These are phyloP conservation scores for Lycocerus yunnanus DNA, from an alignment of 2,888 invertebrate species.

Conservation along the genomic window DNA sequence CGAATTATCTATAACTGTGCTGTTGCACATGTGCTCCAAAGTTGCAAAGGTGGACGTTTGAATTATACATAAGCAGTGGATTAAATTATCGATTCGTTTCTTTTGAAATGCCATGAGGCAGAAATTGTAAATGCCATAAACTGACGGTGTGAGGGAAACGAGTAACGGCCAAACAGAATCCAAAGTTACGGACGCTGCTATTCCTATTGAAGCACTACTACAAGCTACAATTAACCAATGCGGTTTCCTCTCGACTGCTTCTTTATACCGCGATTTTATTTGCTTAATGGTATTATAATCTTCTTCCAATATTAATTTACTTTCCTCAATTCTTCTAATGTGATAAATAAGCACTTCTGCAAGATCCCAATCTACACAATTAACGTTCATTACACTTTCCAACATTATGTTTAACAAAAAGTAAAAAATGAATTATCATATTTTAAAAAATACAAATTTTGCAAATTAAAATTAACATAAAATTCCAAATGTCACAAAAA, in stretches of 20 bases:
- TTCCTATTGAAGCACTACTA: neutral
- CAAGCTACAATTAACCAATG: neutral
- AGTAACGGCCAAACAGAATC: neutral
- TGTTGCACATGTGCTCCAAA: neutral
- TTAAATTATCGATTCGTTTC: neutral
- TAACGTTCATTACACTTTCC: neutral
- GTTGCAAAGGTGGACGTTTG: neutral
- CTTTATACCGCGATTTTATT: neutral
- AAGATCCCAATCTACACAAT: neutral
- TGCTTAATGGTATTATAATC: neutral
- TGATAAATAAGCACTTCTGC: neutral
- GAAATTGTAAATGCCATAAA: neutral
- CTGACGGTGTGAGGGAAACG: neutral
- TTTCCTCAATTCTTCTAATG: neutral
- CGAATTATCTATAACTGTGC: neutral
- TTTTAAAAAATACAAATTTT: neutral
- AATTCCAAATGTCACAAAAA: neutral
- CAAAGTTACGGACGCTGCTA: neutral
- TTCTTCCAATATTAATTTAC: neutral
- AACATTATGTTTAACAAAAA: neutral
- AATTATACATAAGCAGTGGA: neutral
- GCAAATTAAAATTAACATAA: neutral
- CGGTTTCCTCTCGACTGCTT: neutral
- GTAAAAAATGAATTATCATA: neutral
- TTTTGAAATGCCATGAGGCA: neutral